Evolutionary conservation across 2,888 invertebrate species (phyloP), one percentile per base, ranked within the genome.

Genomic region (Mesoligia furuncula): DNA sequence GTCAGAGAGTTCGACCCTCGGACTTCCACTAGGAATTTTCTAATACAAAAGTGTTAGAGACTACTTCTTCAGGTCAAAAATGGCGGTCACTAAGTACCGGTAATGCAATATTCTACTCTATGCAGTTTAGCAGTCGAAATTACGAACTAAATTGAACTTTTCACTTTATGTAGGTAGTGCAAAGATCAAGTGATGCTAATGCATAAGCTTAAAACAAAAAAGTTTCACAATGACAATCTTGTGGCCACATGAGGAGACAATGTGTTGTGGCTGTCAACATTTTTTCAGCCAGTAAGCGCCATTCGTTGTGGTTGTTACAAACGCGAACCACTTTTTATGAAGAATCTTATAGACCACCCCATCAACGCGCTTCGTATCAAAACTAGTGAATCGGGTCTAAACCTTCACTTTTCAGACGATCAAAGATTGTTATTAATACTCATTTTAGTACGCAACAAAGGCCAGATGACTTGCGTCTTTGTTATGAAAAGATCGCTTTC

Each of bases 331-430:
- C 13, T 62, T 75, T 75, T 75, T 75, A 75, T 73, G 15, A 27
- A 42, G 24, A 39, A 24, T 17, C 9, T 13, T 62, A 1, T 20
- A 45, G 24, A 57, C 27, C 24, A 45, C n/a, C 17, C 27, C 6
- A 66, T 17, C 24, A 77, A 27, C 36, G 9, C 24, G n/a, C 39
- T 39, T 66, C 13, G 8, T n/a, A 17, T 48, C 59, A 42, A 78
- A 77, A 61, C 51, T 20, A 20, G 78, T 67, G 3, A 62, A 9
- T 39, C 36, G 9, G 9, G 15, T 59, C 20, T 15, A 6, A 61
- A 42, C 61, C 69, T 79, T 79, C 69, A 79, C 69, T 42, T 1
- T 31, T 42, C 24, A 20, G 13, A 42, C n/a, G 39, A 71, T 31
- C 24, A 57, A 39, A 36, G 31, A 31, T 31, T 31, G 31, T 39